Evolutionary conservation across 2,888 invertebrate species (phyloP).

Genomic region (Plagodis dolabraria): DNA sequence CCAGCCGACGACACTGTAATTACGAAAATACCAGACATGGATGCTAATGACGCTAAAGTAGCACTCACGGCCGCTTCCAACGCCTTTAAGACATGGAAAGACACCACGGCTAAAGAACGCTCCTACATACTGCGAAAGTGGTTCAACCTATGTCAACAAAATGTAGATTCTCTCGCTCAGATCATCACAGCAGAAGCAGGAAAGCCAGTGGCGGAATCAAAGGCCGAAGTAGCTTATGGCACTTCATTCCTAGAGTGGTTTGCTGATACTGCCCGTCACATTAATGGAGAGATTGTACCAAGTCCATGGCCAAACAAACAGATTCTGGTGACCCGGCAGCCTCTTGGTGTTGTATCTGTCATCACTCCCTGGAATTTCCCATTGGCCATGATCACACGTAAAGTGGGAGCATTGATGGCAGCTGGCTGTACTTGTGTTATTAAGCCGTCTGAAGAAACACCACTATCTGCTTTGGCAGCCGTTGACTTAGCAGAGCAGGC

Average conservation of each 20-base stretch:
- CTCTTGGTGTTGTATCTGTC: constrained; percentile 96
- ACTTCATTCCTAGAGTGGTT: constrained; percentile 98
- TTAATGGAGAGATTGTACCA: constrained; percentile 91
- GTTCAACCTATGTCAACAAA: constrained; percentile 90
- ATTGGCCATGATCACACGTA: constrained; percentile 98
- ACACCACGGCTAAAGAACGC: constrained; percentile 91
- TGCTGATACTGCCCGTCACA: constrained; percentile 95
- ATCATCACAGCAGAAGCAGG: constrained; percentile 95
- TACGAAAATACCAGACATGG: constrained; percentile 93
- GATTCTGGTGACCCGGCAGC: constrained; percentile 91
- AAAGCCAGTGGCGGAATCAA: constrained; percentile 94
- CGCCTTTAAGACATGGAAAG: constrained; percentile 92
- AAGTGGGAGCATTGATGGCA: constrained; percentile 97
- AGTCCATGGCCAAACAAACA: constrained; percentile 90
- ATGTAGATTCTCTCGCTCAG: constrained; percentile 90
- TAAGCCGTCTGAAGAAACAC: constrained; percentile 98
- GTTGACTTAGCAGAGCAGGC: constrained; percentile 94
- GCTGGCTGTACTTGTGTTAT: constrained; percentile 97
- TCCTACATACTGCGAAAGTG: constrained; percentile 89
- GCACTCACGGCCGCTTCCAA: constrained; percentile 91
- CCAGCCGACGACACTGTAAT: constrained; percentile 91
- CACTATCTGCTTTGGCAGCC: constrained; percentile 95
- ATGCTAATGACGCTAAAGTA: constrained; percentile 87
- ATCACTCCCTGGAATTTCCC: constrained; percentile 99
- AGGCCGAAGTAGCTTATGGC: constrained; percentile 95